Conservation (phyloP, 92 coral and sea anemone species). For the Paramuricea clavata region DNA sequence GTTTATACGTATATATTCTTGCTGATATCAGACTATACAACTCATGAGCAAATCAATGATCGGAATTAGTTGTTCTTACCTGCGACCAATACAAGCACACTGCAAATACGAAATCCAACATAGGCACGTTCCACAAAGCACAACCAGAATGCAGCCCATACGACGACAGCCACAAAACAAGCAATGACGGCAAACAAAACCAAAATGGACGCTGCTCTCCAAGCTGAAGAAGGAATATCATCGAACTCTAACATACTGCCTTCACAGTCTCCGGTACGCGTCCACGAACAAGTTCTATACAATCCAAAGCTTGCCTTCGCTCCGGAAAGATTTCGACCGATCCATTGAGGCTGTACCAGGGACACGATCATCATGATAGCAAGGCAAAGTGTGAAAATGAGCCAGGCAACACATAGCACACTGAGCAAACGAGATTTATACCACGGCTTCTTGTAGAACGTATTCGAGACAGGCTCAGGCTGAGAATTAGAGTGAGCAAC, state of each 20-base stretch:
- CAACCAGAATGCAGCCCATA: slow-evolving; percentile 81
- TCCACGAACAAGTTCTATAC: slow-evolving; percentile 82
- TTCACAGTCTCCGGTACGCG: slow-evolving; percentile 70
- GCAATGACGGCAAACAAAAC: slow-evolving; percentile 79
- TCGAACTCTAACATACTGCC: slow-evolving; percentile 79
- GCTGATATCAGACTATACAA: neutral
- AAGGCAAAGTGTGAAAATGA: slow-evolving; percentile 82
- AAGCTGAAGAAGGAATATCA: slow-evolving; percentile 82
- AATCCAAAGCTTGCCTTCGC: slow-evolving; percentile 82
- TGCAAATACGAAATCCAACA: slow-evolving; percentile 84
- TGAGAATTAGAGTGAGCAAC: neutral
- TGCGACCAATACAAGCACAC: slow-evolving; percentile 84
- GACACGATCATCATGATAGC: slow-evolving; percentile 92
- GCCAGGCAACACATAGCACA: slow-evolving; percentile 87
- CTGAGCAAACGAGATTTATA: slow-evolving; percentile 85
- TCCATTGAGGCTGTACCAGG: slow-evolving; percentile 96
- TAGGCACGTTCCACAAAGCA: slow-evolving; percentile 77
- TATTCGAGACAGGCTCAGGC: neutral
- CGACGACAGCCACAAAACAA: slow-evolving; percentile 80
- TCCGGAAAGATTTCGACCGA: slow-evolving; percentile 69
- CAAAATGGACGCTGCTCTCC: slow-evolving; percentile 90
- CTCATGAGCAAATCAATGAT: neutral
- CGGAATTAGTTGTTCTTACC: slow-evolving; percentile 54
- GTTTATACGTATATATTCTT: neutral
- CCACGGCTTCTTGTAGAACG: slow-evolving; percentile 80